Evolutionary conservation across 2,113 vertebrate species (phyloP).

Genomic region (Odocoileus virginianus): DNA sequence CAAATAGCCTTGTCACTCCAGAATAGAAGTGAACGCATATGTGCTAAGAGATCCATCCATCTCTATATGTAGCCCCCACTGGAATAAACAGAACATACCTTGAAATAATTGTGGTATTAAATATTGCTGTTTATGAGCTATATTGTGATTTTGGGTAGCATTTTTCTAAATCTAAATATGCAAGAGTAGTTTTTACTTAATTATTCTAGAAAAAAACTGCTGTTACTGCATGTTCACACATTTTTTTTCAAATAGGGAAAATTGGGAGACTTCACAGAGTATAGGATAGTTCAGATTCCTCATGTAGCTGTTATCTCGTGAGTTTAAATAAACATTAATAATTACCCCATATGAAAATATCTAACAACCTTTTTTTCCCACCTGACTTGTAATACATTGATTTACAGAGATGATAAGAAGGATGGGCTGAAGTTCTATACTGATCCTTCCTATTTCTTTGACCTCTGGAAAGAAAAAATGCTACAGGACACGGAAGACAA

Average conservation of each 20-base stretch:
- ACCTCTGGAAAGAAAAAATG: constrained; percentile 99
- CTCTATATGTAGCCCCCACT: not conserved
- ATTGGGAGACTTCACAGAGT: not conserved
- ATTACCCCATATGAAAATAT: not conserved
- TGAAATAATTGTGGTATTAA: not conserved
- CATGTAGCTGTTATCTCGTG: not conserved
- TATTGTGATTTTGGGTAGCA: not conserved
- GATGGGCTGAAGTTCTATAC: constrained; percentile 98
- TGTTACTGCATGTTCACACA: not conserved
- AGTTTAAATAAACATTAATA: not conserved
- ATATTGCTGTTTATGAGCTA: not conserved
- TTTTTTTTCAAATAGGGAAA: not conserved
- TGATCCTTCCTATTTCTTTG: constrained; percentile 98
- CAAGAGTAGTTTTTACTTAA: not conserved
- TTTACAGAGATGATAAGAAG: constrained; percentile 93
- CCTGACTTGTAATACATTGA: not conserved
- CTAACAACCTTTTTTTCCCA: not conserved
- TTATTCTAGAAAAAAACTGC: not conserved
- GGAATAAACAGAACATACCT: not conserved
- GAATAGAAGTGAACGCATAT: not conserved
- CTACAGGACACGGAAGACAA: constrained; percentile 99
- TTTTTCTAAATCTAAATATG: constrained; percentile 5
- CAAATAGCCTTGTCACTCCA: not conserved
- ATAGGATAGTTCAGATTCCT: not conserved
- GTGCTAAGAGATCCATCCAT: not conserved